Percentiles rank a stretch among this genome's conserved stretches.
phyloP scores from a whole-genome alignment of 2,888 invertebrate species.

The Carcina quercana region DNA sequence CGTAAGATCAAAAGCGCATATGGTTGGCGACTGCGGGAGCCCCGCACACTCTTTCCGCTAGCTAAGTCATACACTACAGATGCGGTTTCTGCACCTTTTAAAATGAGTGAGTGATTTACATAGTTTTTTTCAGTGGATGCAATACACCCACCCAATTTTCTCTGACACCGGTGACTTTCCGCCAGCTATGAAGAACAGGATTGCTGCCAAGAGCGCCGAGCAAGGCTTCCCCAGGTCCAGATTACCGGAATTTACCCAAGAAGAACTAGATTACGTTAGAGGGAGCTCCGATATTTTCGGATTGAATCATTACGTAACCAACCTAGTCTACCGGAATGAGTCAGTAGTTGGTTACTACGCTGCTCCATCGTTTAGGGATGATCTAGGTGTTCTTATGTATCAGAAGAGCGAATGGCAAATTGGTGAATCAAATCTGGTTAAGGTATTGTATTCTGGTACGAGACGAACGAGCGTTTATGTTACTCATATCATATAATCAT shows the following conservation, averaged over 20 bases:
- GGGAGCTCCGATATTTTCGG: slow-evolving; percentile 80
- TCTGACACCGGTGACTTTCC: slow-evolving; percentile 76
- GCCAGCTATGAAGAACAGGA: slow-evolving; percentile 66
- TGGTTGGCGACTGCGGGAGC: too few species aligned
- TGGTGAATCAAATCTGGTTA: slow-evolving; percentile 14
- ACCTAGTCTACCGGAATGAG: slow-evolving; percentile 44
- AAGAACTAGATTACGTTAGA: slow-evolving; percentile 74
- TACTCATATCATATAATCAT: too few species aligned
- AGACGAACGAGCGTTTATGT: too few species aligned
- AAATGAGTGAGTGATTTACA: too few species aligned
- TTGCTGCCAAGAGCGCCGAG: slow-evolving; percentile 68
- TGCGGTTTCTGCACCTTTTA: too few species aligned
- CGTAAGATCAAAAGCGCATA: too few species aligned
- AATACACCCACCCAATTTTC: slow-evolving; percentile 77
- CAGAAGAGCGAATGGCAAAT: slow-evolving; percentile 18
- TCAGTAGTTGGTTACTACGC: slow-evolving; percentile 18
- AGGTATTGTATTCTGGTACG: too few species aligned
- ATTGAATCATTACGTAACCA: slow-evolving; percentile 78
- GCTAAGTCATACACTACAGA: too few species aligned
- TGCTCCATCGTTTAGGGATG: slow-evolving; percentile 29
- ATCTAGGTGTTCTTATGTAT: slow-evolving; percentile 20
- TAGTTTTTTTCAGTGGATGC: slow-evolving; percentile 55
- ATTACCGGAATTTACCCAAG: slow-evolving; percentile 70
- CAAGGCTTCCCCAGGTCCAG: slow-evolving; percentile 74
- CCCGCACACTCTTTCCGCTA: too few species aligned